A percentile compares a stretch with the other conserved stretches of the same genome.
phyloP scores from a whole-genome alignment of 2,888 invertebrate species.

The Eulithis prunata region DNA sequence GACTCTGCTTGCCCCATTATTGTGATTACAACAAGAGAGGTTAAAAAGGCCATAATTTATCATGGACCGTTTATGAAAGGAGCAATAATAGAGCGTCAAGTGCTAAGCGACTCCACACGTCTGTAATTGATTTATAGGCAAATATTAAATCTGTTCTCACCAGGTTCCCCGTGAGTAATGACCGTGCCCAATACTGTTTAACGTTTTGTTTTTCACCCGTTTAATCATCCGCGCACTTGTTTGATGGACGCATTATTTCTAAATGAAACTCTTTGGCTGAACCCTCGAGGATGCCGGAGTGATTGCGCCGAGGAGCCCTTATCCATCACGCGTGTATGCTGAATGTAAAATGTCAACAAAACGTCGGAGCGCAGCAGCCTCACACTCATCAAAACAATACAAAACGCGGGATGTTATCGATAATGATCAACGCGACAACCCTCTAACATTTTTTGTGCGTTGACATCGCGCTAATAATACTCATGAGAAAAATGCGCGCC shows the following conservation, averaged over 20 bases:
- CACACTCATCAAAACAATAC: conserved; percentile 83
- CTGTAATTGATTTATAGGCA: conserved; percentile 81
- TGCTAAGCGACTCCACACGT: conserved; percentile 67
- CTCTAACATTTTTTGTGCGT: conserved; percentile 81
- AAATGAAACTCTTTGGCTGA: conserved; percentile 41
- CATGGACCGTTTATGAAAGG: conserved; percentile 56
- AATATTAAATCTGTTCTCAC: conserved; percentile 82
- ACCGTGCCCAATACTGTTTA: conserved; percentile 62
- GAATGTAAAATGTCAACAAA: conserved; percentile 76
- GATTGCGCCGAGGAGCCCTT: conserved; percentile 50
- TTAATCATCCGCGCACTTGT: conserved; percentile 61
- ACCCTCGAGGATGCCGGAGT: conserved; percentile 36
- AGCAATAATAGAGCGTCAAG: conserved; percentile 70
- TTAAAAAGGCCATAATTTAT: conserved; percentile 30
- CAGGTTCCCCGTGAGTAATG: conserved; percentile 71
- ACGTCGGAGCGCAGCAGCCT: conserved; percentile 64
- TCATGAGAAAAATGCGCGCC: conserved; percentile 83
- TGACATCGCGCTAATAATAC: conserved; percentile 85
- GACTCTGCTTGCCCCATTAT: not conserved
- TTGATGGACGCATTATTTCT: conserved; percentile 68
- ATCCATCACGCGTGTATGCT: conserved; percentile 73
- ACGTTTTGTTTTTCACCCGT: conserved; percentile 69
- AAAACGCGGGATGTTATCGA: conserved; percentile 81
- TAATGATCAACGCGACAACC: conserved; percentile 79
- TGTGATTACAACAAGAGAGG: conserved; percentile 10